These are phyloP conservation scores for Diloba caeruleocephala DNA, from an alignment of 2,888 invertebrate genomes.

Conservation along the genomic window DNA sequence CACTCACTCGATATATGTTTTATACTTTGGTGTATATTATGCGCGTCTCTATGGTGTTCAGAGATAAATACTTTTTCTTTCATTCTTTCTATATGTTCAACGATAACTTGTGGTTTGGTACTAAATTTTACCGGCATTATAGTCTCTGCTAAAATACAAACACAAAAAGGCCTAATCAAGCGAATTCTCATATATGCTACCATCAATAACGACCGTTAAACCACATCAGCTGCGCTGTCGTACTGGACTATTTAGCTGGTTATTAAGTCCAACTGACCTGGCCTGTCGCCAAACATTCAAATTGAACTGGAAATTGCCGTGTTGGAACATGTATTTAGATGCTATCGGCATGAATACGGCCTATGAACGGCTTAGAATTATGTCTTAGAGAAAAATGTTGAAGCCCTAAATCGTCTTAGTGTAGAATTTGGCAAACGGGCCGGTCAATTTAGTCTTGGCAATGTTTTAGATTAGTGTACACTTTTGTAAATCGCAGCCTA, in stretches of 20 bases:
- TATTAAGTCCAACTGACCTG: constrained; percentile 58
- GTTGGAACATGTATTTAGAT: constrained; percentile 54
- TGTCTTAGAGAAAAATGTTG: constrained; percentile 34
- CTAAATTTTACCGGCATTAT: no score
- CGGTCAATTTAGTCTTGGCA: constrained; percentile 47
- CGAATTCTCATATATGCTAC: constrained; percentile 1
- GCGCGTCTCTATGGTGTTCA: no score
- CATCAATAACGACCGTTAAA: constrained; percentile 38
- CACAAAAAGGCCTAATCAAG: background rate
- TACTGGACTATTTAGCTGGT: constrained; percentile 60
- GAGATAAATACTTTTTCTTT: no score
- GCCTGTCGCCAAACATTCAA: constrained; percentile 69
- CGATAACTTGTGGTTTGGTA: no score
- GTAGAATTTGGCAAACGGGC: constrained; percentile 33
- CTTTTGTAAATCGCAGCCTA: constrained; percentile 35
- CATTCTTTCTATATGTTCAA: no score
- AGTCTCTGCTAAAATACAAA: background rate
- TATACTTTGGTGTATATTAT: no score
- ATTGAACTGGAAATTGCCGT: constrained; percentile 62
- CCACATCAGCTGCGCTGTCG: constrained; percentile 49
- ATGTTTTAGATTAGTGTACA: constrained; percentile 43
- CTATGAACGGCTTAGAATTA: constrained; percentile 40
- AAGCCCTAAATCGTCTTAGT: constrained; percentile 28
- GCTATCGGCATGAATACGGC: constrained; percentile 31
- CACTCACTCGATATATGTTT: no score